phyloP scores from a whole-genome alignment of 2,113 vertebrate species.

The Microcebus murinus region DNA sequence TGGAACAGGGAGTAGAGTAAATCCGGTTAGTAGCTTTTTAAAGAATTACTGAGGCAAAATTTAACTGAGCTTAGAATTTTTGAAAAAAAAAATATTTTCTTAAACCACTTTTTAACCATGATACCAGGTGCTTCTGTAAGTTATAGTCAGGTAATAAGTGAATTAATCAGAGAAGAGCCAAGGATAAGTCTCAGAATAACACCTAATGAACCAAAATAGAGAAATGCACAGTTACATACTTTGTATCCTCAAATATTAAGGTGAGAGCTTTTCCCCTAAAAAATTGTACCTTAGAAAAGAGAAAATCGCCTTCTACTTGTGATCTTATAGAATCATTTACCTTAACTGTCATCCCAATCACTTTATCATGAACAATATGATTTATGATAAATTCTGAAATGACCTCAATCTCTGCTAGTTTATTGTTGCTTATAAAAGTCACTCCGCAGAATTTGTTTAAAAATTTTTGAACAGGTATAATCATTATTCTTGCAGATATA shows the following conservation, averaged over 20 bases:
- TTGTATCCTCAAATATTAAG: neutral
- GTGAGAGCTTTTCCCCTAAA: neutral
- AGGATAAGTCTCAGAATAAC: neutral
- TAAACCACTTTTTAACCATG: neutral
- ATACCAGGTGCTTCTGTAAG: neutral
- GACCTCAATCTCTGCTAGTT: neutral
- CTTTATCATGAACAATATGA: neutral
- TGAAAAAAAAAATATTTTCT: neutral
- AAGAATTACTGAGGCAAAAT: constrained; percentile 10
- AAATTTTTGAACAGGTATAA: neutral
- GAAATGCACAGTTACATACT: neutral
- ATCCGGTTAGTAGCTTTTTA: neutral
- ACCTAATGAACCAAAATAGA: neutral
- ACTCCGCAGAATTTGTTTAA: neutral
- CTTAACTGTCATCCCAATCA: neutral
- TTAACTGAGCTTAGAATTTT: neutral
- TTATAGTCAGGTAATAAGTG: neutral
- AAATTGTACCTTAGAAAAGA: neutral
- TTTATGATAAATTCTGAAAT: neutral
- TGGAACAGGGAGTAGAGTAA: neutral
- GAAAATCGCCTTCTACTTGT: neutral
- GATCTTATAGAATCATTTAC: neutral
- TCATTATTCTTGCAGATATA: neutral
- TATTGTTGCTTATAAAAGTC: neutral
- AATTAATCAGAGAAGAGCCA: neutral